Evolutionary conservation across 2,113 vertebrate genomes (phyloP), one percentile per base, ranked within the genome.

Genomic region (Seriola rivoliana): DNA sequence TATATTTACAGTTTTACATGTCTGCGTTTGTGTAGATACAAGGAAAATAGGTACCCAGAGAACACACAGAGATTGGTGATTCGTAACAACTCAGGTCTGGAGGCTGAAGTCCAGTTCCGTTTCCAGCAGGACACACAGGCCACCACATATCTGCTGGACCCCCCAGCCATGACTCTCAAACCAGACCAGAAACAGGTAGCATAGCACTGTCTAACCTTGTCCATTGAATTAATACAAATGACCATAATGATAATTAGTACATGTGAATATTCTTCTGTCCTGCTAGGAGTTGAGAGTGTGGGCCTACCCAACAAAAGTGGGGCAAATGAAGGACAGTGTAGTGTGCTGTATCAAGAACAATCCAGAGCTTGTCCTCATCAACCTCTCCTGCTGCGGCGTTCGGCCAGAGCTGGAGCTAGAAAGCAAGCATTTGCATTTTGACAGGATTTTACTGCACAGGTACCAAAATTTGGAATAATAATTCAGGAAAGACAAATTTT

Each of bases 221-320:
- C 12, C 23, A 17, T 10, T 54, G 9, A 36, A 32, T 48, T 16
- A 9, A 44, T 19, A 52, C 2, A 10, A 11, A 23, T 54, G 16
- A n/a, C 19, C 3, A 46, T 13, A 46, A 46, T 46, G 25, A 29
- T 29, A 29, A 29, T 21, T 34, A 12, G 1, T 44, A 6, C 25
- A 21, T 36, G 21, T 73, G 5, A 10, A 62, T 70, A 36, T 72
- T 78, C 19, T 73, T 65, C 14, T 19, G 16, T 19, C 64, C 68
- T 72, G 36, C 62, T 70, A 99, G 98, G 81, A 90, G 32, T 90
- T 99, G 92, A 95, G 54, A 0, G 12, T 99, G 19, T 97, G 97
- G 96, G 98, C 98, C 0, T 99, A 96, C 75, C 98, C 98, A 11
- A 98, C 96, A 5, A 93, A 93, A 3, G 29, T 90, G 1, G 97